Conservation (phyloP, 2,113 vertebrate genomes). For the Antigone vipio region DNA sequence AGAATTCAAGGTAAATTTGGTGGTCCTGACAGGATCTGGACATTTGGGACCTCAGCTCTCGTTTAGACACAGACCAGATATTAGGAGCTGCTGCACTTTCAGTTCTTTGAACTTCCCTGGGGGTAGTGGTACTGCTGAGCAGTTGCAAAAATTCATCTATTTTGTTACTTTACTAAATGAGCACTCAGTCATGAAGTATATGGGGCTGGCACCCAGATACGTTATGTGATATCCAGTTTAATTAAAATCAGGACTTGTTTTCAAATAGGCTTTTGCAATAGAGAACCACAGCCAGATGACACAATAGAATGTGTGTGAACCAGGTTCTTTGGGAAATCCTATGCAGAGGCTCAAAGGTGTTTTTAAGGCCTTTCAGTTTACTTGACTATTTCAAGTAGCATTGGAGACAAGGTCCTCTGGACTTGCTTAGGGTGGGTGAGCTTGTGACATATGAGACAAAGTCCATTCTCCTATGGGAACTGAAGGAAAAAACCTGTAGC, state of each 20-base stretch:
- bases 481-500: neutral
- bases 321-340: neutral
- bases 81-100: neutral
- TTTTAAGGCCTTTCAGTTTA: neutral
- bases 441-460: neutral
- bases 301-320: neutral
- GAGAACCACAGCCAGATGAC: neutral
- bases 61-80: neutral
- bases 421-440: neutral
- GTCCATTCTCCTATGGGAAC: neutral
- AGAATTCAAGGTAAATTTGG: neutral
- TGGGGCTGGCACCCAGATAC: neutral
- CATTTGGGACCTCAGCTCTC: neutral
- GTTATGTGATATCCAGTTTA: neutral
- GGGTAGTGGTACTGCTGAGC: neutral
- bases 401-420: neutral
- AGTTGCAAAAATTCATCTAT: neutral
- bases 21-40: neutral
- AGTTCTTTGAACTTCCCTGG: neutral
- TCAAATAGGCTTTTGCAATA: neutral
- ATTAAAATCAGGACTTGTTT: neutral
- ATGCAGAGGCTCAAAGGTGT: neutral
- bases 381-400: neutral
- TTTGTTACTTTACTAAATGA: neutral
- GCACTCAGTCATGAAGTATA: neutral